Conservation (phyloP, 1,140 invertebrate species). For the Leptinotarsa undecemlineata region DNA sequence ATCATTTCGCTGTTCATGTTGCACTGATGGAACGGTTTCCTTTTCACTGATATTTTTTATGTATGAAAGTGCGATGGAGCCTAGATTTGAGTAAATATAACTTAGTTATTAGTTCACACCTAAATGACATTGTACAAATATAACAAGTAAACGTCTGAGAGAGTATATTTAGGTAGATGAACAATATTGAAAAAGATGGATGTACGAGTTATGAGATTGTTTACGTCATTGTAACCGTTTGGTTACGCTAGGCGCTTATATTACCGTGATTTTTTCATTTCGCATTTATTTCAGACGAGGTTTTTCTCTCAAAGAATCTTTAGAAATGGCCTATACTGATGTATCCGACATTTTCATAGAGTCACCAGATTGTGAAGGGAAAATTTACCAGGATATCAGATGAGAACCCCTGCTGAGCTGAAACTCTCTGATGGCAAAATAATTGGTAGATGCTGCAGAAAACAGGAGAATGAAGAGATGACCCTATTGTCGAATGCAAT, state of each 20-base stretch:
- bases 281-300: conserved; percentile 2
- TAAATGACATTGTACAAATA: not conserved
- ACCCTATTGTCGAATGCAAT: not conserved
- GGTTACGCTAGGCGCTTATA: not conserved
- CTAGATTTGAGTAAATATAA: not conserved
- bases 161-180: not conserved
- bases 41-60: not conserved
- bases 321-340: conserved; percentile 27
- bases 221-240: conserved; percentile 12
- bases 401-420: not conserved
- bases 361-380: conserved; percentile 34
- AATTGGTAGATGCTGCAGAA: not conserved
- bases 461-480: not conserved
- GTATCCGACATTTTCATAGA: conserved; percentile 33
- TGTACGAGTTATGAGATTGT: not conserved
- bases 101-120: not conserved
- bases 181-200: not conserved
- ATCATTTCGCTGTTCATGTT: not conserved
- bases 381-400: not conserved
- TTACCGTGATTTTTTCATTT: not conserved
- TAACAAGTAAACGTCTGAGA: conserved; percentile 5
- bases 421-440: not conserved
- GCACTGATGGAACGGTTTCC: not conserved
- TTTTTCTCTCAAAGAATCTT: conserved; percentile 21
- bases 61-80: not conserved